Percentiles rank a stretch among this genome's conserved stretches.
Evolutionary conservation across 2,888 invertebrate genomes (phyloP).

Genomic region (Sicus ferrugineus): DNA sequence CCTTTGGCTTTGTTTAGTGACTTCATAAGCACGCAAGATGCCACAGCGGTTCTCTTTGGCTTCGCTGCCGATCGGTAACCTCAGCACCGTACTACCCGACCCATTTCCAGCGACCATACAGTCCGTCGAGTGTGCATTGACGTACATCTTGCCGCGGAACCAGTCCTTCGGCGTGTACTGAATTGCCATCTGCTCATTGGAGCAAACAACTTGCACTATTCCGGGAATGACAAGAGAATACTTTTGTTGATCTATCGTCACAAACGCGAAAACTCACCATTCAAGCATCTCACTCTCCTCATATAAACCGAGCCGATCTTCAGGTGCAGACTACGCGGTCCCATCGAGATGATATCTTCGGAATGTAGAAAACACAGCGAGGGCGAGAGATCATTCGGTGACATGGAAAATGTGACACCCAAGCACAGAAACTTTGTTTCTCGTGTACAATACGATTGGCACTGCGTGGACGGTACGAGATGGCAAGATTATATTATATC

Average conservation of each 20-base stretch:
- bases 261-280: slow-evolving; percentile 70
- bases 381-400: slow-evolving; percentile 50
- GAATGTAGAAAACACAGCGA: slow-evolving; percentile 77
- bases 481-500: neutral
- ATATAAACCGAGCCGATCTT: slow-evolving; percentile 74
- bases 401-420: slow-evolving; percentile 69
- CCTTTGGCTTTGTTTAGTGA: slow-evolving; percentile 58
- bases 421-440: slow-evolving; percentile 75
- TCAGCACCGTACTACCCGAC: slow-evolving; percentile 55
- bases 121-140: slow-evolving; percentile 77
- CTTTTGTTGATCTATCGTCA: neutral
- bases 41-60: slow-evolving; percentile 62
- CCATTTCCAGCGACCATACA: slow-evolving; percentile 73
- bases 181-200: slow-evolving; percentile 74
- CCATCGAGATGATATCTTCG: slow-evolving; percentile 81
- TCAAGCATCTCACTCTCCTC: slow-evolving; percentile 82
- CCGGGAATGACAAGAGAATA: slow-evolving; percentile 13
- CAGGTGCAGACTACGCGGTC: slow-evolving; percentile 74
- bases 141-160: slow-evolving; percentile 81
- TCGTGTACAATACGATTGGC: slow-evolving; percentile 71
- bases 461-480: slow-evolving; percentile 58
- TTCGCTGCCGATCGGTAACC: slow-evolving; percentile 60
- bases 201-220: slow-evolving; percentile 81
- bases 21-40: slow-evolving; percentile 62
- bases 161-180: slow-evolving; percentile 70